Percentiles rank a stretch among this genome's conserved stretches.
Evolutionary conservation across 2,113 vertebrate genomes (phyloP).

Genomic region (Todiramphus chloris): DNA sequence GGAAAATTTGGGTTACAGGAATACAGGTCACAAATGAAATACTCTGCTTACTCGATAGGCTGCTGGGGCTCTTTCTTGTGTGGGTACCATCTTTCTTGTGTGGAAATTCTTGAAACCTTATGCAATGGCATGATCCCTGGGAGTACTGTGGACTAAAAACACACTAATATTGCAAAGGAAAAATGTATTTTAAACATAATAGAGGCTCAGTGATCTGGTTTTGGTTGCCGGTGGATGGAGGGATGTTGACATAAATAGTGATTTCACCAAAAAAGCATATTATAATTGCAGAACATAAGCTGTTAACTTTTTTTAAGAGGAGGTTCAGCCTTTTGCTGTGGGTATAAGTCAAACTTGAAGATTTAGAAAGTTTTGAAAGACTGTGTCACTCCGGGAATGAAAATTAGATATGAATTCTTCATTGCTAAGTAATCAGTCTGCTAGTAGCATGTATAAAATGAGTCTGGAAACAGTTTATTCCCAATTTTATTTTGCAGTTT

Average conservation of each 20-base stretch:
- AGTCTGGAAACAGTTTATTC: not conserved
- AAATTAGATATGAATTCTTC: not conserved
- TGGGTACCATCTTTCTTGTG: accelerated
- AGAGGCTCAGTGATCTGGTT: not conserved
- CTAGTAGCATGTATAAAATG: not conserved
- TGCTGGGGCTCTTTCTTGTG: not conserved
- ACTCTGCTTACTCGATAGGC: not conserved
- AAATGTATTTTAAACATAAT: not conserved
- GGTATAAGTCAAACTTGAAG: not conserved
- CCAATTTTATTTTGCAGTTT: not conserved
- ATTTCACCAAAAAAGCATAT: not conserved
- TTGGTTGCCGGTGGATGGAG: not conserved
- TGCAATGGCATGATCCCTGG: not conserved
- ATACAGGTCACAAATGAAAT: not conserved
- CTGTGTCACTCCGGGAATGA: not conserved
- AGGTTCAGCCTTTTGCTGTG: not conserved
- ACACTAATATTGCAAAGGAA: not conserved
- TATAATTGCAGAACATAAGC: not conserved
- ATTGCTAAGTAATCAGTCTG: not conserved
- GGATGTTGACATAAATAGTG: not conserved
- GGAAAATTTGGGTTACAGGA: not conserved
- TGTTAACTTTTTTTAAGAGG: not conserved
- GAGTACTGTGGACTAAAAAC: not conserved
- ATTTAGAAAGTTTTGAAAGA: not conserved
- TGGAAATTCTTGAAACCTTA: not conserved